Evolutionary conservation across 2,113 vertebrate genomes (phyloP).

Genomic region (Myiozetetes cayanensis): DNA sequence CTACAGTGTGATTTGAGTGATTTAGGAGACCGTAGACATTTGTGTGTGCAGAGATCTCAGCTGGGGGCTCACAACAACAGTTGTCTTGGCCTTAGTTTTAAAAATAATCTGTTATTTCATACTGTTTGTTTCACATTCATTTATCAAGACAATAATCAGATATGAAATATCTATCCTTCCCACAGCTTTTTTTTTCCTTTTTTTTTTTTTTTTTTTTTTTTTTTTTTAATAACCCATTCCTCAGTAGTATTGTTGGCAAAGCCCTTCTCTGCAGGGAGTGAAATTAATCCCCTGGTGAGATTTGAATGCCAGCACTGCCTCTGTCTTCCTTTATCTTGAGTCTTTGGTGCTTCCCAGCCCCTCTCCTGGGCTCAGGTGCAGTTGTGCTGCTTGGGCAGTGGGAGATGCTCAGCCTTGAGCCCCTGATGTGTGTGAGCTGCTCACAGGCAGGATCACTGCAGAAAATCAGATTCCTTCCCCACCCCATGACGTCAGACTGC

Average conservation of each 20-base stretch:
- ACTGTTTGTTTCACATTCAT: conserved; percentile 30
- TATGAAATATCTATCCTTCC: conserved; percentile 23
- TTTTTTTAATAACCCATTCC: not conserved
- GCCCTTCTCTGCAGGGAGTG: not conserved
- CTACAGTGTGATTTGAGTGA: not conserved
- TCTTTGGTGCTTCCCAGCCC: not conserved
- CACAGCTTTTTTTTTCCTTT: not conserved
- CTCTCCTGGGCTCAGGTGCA: not conserved
- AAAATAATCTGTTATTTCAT: conserved; percentile 35
- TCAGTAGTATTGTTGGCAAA: conserved; percentile 1
- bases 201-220: not conserved
- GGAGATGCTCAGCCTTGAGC: not conserved
- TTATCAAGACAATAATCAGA: conserved; percentile 39
- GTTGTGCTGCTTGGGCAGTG: not conserved
- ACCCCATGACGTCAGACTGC: rapidly evolving
- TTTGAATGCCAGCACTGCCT: not conserved
- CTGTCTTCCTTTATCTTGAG: not conserved
- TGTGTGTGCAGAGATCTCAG: conserved; percentile 29
- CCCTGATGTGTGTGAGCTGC: rapidly evolving
- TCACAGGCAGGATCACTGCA: not conserved
- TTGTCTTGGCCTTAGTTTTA: conserved; percentile 37
- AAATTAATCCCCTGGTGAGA: not conserved
- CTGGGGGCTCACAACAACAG: conserved; percentile 29
- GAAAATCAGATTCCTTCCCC: not conserved
- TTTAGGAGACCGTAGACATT: conserved; percentile 16